Percentiles rank a stretch among this genome's conserved stretches.
phyloP scores from a whole-genome alignment of 2,113 vertebrate species.

The Perca schrenkii region DNA sequence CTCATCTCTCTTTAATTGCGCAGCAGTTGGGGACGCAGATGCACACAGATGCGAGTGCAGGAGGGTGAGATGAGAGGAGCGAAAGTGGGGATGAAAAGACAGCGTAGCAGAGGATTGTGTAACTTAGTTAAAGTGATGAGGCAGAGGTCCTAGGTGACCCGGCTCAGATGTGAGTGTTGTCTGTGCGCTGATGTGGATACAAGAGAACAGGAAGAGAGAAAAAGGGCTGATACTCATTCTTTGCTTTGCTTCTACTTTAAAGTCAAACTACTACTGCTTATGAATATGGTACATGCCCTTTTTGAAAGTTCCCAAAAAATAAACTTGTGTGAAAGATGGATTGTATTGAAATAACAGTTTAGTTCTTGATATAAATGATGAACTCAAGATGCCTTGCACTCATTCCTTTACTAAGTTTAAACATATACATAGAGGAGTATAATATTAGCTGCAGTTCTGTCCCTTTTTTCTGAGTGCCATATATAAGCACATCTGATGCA shows the following conservation, averaged over 20 bases:
- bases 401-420: background rate
- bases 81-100: constrained; percentile 53
- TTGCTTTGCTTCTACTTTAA: constrained; percentile 39
- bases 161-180: constrained; percentile 44
- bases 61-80: constrained; percentile 62
- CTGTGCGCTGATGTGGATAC: constrained; percentile 51
- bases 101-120: constrained; percentile 65
- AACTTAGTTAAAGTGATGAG: constrained; percentile 77
- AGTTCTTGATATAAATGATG: background rate
- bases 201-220: constrained; percentile 37
- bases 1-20: constrained; percentile 86
- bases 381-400: background rate
- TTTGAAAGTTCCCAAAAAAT: constrained; percentile 42
- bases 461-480: background rate
- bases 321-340: constrained; percentile 23
- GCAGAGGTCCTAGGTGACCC: constrained; percentile 67
- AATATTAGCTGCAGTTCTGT: background rate
- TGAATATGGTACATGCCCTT: constrained; percentile 21
- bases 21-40: constrained; percentile 78
- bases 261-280: constrained; percentile 30
- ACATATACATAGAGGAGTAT: background rate
- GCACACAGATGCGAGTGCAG: constrained; percentile 74
- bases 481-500: background rate
- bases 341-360: constrained; percentile 21
- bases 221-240: constrained; percentile 22